These are phyloP conservation scores for Crenuchus spilurus DNA, from an alignment of 2,797 vertebrate species.

Conservation along the genomic window DNA sequence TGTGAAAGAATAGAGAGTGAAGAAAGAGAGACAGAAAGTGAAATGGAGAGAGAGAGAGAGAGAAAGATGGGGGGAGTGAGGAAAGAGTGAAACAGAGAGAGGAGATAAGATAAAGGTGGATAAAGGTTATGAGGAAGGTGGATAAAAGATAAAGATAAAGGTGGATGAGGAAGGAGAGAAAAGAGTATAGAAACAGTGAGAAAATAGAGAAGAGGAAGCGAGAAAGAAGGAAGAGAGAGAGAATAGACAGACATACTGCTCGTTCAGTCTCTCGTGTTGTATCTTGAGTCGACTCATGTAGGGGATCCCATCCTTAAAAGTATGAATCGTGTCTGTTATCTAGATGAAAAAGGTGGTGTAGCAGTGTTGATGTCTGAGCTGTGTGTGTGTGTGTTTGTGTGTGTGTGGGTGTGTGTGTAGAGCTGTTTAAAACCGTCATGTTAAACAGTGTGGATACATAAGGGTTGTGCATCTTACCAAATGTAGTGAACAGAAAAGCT, in stretches of 20 bases:
- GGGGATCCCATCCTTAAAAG: neutral
- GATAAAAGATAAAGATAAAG: too few species aligned
- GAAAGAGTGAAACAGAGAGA: neutral
- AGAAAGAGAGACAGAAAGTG: neutral
- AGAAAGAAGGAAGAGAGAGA: neutral
- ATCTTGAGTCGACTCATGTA: neutral
- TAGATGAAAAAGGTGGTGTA: neutral
- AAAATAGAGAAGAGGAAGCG: neutral
- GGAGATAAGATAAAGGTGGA: too few species aligned
- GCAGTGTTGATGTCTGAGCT: neutral
- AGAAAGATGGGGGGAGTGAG: neutral
- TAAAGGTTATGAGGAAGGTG: too few species aligned
- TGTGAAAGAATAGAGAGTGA: neutral
- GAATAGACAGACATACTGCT: neutral
- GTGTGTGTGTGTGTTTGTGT: neutral
- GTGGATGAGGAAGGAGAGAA: too few species aligned
- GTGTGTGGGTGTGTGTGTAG: neutral
- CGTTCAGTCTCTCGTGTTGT: neutral
- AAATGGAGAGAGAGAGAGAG: neutral
- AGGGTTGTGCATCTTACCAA: neutral
- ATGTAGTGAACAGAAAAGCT: neutral
- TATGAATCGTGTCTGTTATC: neutral
- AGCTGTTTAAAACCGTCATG: neutral
- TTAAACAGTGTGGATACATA: neutral
- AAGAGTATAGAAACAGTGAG: neutral